Evolutionary conservation across 1,140 invertebrate genomes (phyloP).

Genomic region (Ceratosolen solmsi): DNA sequence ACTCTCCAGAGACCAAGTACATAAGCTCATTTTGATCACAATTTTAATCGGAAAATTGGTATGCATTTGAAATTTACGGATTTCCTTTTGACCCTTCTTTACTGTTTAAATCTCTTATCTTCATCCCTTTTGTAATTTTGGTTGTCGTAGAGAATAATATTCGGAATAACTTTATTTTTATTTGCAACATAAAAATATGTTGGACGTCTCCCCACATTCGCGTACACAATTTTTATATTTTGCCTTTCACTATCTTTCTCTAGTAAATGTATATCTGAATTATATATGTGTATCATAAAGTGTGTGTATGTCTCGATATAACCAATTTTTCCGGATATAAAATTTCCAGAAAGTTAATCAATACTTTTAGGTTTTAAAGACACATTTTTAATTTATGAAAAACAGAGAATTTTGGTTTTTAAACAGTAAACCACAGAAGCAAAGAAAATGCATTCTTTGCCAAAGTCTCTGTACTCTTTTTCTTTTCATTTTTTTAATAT

Average conservation of each 20-base stretch:
- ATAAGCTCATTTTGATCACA: not conserved
- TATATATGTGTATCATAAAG: not conserved
- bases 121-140: not conserved
- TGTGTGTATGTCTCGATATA: not conserved
- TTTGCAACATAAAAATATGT: slow-evolving; percentile 2
- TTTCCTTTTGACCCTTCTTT: not conserved
- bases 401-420: not conserved
- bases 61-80: not conserved
- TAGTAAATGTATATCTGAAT: not conserved
- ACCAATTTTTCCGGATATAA: not conserved
- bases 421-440: not conserved
- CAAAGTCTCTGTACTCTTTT: not conserved
- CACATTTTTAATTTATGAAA: not conserved
- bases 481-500: too few species aligned
- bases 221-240: not conserved
- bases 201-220: not conserved
- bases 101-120: not conserved
- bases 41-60: not conserved
- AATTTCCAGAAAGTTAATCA: not conserved
- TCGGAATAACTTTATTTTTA: not conserved
- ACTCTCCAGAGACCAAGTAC: not conserved
- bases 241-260: not conserved
- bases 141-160: not conserved
- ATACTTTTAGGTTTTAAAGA: not conserved
- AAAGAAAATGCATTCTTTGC: not conserved